Percentiles rank a stretch among this genome's conserved stretches.
Conservation (phyloP, 2,113 vertebrate species). For the Misgurnus anguillicaudatus region DNA sequence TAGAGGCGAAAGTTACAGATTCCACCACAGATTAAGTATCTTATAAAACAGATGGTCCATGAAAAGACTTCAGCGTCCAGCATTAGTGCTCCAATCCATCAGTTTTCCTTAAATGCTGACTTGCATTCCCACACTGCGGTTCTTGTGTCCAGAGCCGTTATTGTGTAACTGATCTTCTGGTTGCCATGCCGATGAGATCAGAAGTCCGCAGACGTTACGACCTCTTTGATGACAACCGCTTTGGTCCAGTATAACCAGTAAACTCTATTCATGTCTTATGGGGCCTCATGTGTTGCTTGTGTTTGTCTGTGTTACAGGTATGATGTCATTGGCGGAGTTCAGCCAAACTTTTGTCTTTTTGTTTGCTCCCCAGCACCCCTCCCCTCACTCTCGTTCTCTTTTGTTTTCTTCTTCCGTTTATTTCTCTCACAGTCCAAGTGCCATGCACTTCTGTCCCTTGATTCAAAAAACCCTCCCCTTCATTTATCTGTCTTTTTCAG, state of each 20-base stretch:
- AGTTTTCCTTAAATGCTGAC: not conserved
- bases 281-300: not conserved
- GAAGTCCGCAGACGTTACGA: conserved; percentile 41
- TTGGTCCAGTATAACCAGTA: not conserved
- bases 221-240: not conserved
- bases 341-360: conserved; percentile 32
- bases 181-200: conserved; percentile 48
- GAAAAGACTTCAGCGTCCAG: conserved; percentile 2
- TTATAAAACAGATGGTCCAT: not conserved
- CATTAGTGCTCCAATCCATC: not conserved
- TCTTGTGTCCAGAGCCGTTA: conserved; percentile 15
- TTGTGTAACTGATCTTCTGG: conserved; percentile 35
- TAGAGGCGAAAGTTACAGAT: too few relatives aligned
- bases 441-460: not conserved
- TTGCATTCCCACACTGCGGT: not conserved
- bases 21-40: not conserved
- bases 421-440: not conserved
- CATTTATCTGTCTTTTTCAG: not conserved
- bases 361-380: not conserved
- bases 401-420: not conserved
- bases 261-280: conserved; percentile 35
- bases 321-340: conserved; percentile 44
- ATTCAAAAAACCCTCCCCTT: conserved; percentile 5
- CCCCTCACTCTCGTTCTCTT: not conserved
- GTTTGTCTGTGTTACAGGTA: conserved; percentile 19